Base-by-base conservation (phyloP, 2,113 vertebrate species). In the Trogon surrucura region DNA sequence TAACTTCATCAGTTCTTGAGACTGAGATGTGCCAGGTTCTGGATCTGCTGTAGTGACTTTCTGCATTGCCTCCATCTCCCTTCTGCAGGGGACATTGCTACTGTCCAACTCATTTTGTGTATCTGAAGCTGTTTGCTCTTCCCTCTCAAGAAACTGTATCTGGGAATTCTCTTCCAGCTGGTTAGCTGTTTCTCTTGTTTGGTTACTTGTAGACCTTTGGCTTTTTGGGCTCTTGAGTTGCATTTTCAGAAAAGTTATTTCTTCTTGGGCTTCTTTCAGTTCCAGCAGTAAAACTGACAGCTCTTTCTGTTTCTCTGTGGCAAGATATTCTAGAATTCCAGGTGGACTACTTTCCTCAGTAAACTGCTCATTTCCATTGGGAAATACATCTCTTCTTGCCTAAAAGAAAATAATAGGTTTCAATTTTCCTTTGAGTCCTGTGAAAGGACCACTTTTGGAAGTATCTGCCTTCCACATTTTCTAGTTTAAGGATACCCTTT, bases 201-300 rank as follows among this genome's bases (percentile, higher is more conserved):
- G 58, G 53, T 4, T 93, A 50, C 53, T 51, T 48, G 30, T 32
- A 56, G 77, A 78, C 44, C 50, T 83, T 13, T 53, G 75, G 23
- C 53, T 11, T 6, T 16, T 82, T 71, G 96, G 86, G 5, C 25
- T 80, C 60, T 80, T 91, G 6, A 98, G 96, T 38, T 98, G 97
- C 14, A 88, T 93, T 87, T 98, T 98, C 73, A 98, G 93, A 47
- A 97, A 97, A 50, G 95, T 95, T 56, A 98, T 96, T 80, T 98
- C 98, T 57, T 98, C 97, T 44, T 97, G 97, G 67, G 98, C 97
- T 97, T 98, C 98, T 80, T 97, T 91, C 67, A 98, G 95, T 92
- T 98, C 98, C 56, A 97, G 60, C 72, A 98, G 90, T 94, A 98
- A 96, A 88, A 98, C 51, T 1, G 98, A 97, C 54, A 98, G 85